These are phyloP conservation scores for Henricia sp. DNA, from an alignment of 53 echinoderm and acorn worm species.

Conservation along the genomic window DNA sequence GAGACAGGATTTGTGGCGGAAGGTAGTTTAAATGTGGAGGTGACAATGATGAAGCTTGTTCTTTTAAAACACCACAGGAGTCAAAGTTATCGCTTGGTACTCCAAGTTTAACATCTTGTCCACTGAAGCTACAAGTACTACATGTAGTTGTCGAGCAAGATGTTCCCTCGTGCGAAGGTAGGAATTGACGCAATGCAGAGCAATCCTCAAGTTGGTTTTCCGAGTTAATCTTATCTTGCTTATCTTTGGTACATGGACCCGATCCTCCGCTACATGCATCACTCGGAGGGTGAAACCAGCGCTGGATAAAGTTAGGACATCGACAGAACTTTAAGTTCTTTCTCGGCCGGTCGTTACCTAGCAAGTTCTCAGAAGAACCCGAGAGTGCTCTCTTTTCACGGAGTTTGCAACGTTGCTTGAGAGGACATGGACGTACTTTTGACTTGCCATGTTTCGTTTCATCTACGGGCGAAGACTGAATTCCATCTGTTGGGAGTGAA, in stretches of 20 bases:
- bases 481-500: neutral
- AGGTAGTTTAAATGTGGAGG: slow-evolving; percentile 36
- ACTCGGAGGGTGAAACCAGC: neutral
- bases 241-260: neutral
- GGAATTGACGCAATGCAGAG: no score
- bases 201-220: no score
- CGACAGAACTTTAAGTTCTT: slow-evolving; percentile 48
- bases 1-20: slow-evolving; percentile 41
- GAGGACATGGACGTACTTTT: slow-evolving; percentile 1
- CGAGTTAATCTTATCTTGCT: no score
- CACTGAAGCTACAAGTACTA: no score
- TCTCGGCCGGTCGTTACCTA: slow-evolving; percentile 8
- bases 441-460: neutral
- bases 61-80: no score
- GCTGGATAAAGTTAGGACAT: slow-evolving; percentile 12
- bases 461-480: neutral
- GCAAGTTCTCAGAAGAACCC: slow-evolving; percentile 30
- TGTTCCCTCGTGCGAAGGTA: no score
- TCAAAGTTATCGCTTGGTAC: no score
- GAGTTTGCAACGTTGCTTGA: slow-evolving; percentile 15
- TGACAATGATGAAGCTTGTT: no score
- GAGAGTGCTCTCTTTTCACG: slow-evolving; percentile 26
- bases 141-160: no score
- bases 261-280: neutral
- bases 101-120: no score